A percentile compares a stretch with the other conserved stretches of the same genome.
Evolutionary conservation across 2,113 vertebrate genomes (phyloP).

Genomic region (Cisticola juncidis): DNA sequence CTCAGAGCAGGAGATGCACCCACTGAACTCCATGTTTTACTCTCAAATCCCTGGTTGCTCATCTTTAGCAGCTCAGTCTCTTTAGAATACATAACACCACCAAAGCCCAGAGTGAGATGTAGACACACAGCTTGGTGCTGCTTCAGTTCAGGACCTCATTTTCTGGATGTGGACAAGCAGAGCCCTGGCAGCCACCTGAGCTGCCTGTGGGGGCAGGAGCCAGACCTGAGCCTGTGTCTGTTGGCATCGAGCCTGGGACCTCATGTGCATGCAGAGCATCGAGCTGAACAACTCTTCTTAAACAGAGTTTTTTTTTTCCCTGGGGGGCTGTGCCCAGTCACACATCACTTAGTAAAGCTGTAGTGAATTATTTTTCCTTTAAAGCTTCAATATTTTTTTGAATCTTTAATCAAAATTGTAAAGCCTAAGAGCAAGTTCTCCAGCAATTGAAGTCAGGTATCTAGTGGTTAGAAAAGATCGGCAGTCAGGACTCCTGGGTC

Average conservation of each 20-base stretch:
- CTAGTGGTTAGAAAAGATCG: background rate
- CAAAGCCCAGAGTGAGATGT: background rate
- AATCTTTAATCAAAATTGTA: conserved; percentile 47
- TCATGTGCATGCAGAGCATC: background rate
- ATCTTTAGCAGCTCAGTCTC: background rate
- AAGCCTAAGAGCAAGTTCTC: background rate
- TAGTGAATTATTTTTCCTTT: conserved; percentile 28
- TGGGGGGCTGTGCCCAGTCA: background rate
- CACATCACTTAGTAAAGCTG: background rate
- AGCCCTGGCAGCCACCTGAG: background rate
- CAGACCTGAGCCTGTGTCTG: background rate
- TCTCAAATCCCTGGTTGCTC: background rate
- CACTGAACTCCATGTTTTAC: accelerated
- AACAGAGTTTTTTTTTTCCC: background rate
- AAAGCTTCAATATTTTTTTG: background rate
- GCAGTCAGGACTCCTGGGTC: conserved; percentile 47
- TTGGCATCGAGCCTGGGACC: background rate
- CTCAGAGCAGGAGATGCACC: background rate
- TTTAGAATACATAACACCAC: background rate
- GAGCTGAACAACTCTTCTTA: background rate
- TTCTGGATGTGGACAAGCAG: background rate
- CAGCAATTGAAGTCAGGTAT: conserved; percentile 8
- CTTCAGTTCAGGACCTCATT: background rate
- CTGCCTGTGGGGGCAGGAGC: background rate
- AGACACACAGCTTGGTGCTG: background rate